Conservation (phyloP, 2,888 invertebrate species). For the Myopa testacea region DNA sequence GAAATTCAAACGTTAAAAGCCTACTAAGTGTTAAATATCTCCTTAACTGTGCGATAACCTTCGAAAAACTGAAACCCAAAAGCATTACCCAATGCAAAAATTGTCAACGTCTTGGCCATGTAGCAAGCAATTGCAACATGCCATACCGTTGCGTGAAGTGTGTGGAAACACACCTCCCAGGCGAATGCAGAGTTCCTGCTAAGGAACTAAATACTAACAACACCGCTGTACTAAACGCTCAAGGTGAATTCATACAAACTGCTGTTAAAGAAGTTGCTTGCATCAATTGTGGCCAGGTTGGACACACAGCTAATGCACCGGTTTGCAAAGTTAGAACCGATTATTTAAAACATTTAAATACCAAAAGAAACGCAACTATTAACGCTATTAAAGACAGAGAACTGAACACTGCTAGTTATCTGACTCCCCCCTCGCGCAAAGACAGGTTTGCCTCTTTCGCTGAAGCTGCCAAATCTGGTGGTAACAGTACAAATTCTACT, state of each 20-base stretch:
- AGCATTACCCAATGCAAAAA: conserved; percentile 7
- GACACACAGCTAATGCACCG: conserved; percentile 15
- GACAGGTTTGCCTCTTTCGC: not conserved
- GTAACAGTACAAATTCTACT: not conserved
- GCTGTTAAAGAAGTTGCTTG: not conserved
- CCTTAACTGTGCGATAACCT: not conserved
- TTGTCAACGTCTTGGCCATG: conserved; percentile 11
- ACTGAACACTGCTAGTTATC: not conserved
- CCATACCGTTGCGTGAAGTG: conserved; percentile 18
- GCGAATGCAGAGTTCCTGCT: not conserved
- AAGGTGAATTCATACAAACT: not conserved
- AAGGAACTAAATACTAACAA: not conserved
- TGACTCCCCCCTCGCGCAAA: not conserved
- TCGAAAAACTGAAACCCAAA: conserved; percentile 1
- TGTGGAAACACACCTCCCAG: not conserved
- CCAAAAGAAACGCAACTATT: not conserved
- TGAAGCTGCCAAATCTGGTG: not conserved
- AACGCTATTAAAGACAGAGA: not conserved
- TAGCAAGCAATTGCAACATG: not conserved
- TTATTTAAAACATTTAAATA: not conserved
- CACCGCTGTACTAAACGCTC: not conserved
- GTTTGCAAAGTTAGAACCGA: not conserved
- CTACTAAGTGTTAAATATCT: not conserved
- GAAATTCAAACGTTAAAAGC: not conserved
- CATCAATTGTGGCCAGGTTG: not conserved